A percentile compares a stretch with the other conserved stretches of the same genome.
Evolutionary conservation across 2,888 invertebrate genomes (phyloP).

Genomic region (Noctua janthe): DNA sequence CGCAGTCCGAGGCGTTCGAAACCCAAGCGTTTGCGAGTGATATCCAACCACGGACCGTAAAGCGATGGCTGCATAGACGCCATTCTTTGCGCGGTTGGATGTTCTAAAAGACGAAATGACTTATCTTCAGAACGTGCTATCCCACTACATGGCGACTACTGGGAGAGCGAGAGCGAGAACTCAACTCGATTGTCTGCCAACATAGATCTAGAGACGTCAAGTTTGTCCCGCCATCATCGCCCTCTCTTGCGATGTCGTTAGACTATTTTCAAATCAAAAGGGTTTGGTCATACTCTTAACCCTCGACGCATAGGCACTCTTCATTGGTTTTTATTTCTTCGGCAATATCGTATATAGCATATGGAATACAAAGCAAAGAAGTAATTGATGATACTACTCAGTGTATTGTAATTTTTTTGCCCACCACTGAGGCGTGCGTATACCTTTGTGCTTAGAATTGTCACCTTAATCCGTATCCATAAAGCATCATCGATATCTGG

Average conservation of each 20-base stretch:
- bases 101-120: conserved; percentile 13
- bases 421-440: background rate
- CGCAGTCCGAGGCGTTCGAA: conserved; percentile 83
- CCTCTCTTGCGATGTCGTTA: background rate
- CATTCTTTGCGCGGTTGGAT: conserved; percentile 79
- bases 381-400: background rate
- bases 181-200: background rate
- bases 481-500: background rate
- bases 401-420: background rate
- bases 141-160: background rate
- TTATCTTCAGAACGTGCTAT: background rate
- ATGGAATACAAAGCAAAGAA: background rate
- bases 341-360: background rate
- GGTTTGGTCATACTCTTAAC: background rate
- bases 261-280: background rate
- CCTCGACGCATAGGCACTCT: background rate
- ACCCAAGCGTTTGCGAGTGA: conserved; percentile 80
- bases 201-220: background rate
- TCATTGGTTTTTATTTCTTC: background rate
- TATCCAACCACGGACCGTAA: conserved; percentile 83
- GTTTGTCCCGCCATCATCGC: background rate
- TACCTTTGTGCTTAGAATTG: background rate
- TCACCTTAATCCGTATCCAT: no score
- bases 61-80: conserved; percentile 87
- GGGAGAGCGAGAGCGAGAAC: background rate